Percentiles rank a stretch among this genome's conserved stretches.
phyloP scores from a whole-genome alignment of 2,113 vertebrate genomes.

The Sorex fumeus region DNA sequence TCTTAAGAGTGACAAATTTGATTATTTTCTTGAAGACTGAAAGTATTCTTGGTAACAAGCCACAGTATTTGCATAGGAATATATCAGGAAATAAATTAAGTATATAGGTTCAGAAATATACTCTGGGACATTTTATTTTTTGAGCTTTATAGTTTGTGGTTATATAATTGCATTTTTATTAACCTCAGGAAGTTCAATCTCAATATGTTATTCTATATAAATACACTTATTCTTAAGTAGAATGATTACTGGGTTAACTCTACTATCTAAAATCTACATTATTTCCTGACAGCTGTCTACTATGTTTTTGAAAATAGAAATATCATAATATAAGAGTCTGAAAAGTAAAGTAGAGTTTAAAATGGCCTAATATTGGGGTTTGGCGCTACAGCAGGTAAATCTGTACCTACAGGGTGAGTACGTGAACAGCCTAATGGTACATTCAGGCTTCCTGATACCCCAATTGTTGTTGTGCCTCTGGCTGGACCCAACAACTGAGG shows the following conservation, averaged over 20 bases:
- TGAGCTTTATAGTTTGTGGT: not conserved
- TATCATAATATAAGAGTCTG: not conserved
- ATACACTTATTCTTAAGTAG: not conserved
- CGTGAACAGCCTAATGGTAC: too few species aligned
- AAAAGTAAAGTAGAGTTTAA: constrained; percentile 39
- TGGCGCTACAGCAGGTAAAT: too few species aligned
- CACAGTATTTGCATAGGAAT: not conserved
- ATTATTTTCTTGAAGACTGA: not conserved
- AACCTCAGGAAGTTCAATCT: not conserved
- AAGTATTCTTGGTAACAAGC: not conserved
- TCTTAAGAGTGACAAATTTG: not conserved
- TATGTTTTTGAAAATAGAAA: constrained; percentile 7
- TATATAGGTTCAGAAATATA: not conserved
- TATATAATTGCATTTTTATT: not conserved
- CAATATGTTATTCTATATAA: not conserved
- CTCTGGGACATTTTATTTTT: not conserved
- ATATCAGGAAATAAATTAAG: not conserved
- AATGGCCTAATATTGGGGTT: too few species aligned
- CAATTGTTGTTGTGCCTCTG: too few species aligned
- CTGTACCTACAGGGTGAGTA: too few species aligned
- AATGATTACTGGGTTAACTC: not conserved
- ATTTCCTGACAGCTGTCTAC: not conserved
- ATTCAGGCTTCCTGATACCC: too few species aligned
- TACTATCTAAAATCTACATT: not conserved
- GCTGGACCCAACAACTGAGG: too few species aligned